Conservation (phyloP, 2,888 invertebrate species). For the Boloria selene region DNA sequence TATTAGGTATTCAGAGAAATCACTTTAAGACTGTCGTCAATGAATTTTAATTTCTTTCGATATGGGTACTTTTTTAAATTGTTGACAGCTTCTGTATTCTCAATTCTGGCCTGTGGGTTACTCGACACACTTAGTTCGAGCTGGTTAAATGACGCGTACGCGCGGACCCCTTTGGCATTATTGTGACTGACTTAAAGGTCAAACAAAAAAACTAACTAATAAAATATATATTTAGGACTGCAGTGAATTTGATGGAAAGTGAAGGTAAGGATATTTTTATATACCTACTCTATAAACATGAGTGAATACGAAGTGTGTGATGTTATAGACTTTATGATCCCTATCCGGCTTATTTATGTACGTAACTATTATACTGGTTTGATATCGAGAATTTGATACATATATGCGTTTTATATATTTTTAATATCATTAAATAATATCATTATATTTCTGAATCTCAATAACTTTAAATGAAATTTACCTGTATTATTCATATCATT, state of each 20-base stretch:
- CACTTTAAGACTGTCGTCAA: too few species aligned
- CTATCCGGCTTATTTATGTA: too few species aligned
- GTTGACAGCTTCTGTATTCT: constrained; percentile 53
- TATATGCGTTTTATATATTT: too few species aligned
- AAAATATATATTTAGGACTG: constrained; percentile 5
- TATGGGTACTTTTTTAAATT: constrained; percentile 36
- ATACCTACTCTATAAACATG: background rate
- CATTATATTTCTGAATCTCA: too few species aligned
- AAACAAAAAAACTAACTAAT: background rate
- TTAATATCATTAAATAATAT: too few species aligned
- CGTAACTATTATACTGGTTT: too few species aligned
- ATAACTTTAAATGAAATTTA: too few species aligned
- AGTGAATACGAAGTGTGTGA: too few species aligned
- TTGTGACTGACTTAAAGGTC: constrained; percentile 35
- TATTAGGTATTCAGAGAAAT: too few species aligned
- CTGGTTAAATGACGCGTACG: constrained; percentile 24
- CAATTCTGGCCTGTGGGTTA: constrained; percentile 49
- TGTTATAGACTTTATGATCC: too few species aligned
- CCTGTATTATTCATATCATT: too few species aligned
- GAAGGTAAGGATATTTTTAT: constrained; percentile 19
- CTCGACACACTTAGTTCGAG: constrained; percentile 39
- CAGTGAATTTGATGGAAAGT: constrained; percentile 9
- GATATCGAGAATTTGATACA: too few species aligned
- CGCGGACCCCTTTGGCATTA: constrained; percentile 30
- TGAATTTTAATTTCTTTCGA: background rate